phyloP scores from a whole-genome alignment of 2,797 vertebrate genomes.

The Scomberomorus guttatus region DNA sequence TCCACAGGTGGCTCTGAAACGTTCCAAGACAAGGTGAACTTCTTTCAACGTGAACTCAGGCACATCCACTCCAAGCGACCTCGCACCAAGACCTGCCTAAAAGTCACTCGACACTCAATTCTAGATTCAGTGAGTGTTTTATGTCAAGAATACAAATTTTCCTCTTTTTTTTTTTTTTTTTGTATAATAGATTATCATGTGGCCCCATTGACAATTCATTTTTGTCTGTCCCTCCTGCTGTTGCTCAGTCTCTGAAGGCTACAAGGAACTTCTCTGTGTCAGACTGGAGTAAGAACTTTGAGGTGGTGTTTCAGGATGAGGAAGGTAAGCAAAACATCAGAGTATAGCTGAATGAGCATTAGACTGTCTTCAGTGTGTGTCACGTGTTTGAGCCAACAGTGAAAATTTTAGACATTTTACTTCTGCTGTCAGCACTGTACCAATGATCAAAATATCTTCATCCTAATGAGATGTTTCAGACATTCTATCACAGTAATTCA shows the following conservation, averaged over 20 bases:
- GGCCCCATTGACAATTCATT: neutral
- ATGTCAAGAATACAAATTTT: neutral
- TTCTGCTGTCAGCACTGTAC: neutral
- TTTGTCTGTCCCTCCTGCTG: neutral
- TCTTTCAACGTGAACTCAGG: constrained; percentile 97
- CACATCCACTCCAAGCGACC: constrained; percentile 96
- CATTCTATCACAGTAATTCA: neutral
- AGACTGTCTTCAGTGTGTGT: neutral
- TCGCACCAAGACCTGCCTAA: constrained; percentile 96
- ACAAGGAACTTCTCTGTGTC: constrained; percentile 97
- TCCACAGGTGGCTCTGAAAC: constrained; percentile 96
- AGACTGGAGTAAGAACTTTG: constrained; percentile 99
- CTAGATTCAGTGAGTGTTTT: constrained; percentile 92
- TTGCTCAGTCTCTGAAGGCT: constrained; percentile 92
- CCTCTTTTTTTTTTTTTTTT: neutral
- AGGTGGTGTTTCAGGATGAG: constrained; percentile 98
- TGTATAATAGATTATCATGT: neutral
- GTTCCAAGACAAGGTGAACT: constrained; percentile 98
- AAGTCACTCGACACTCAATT: constrained; percentile 92
- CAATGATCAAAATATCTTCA: neutral
- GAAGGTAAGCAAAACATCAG: constrained; percentile 88
- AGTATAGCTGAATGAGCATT: neutral
- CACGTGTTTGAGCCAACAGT: no score
- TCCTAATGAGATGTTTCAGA: neutral
- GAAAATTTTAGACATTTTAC: no score